Evolutionary conservation across 2,888 invertebrate species (phyloP).

Genomic region (Pterobdella sp.): DNA sequence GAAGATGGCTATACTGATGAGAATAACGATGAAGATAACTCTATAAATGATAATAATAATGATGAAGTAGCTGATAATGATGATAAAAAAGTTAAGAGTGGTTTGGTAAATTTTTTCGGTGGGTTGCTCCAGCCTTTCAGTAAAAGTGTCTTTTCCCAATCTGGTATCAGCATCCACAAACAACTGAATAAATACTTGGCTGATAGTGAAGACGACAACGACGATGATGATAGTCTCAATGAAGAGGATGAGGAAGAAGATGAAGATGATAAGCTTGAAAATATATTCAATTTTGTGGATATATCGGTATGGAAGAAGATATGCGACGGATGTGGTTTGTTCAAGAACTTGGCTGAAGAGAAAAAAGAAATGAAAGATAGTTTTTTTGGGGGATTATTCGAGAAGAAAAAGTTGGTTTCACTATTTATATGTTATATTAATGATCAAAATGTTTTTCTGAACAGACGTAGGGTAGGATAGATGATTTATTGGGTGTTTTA

Average conservation of each 20-base stretch:
- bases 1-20: background rate
- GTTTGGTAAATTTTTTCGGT: background rate
- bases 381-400: background rate
- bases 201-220: background rate
- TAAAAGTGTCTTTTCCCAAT: background rate
- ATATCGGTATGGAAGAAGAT: slow-evolving; percentile 2
- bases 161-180: background rate
- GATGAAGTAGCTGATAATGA: background rate
- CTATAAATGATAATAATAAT: background rate
- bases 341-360: background rate
- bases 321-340: background rate
- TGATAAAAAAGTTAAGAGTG: background rate
- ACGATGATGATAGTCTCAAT: background rate
- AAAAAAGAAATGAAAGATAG: background rate
- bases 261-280: background rate
- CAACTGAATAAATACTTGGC: too few species aligned
- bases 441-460: too few species aligned
- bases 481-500: too few species aligned
- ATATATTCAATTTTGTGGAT: background rate
- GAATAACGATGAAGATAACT: background rate
- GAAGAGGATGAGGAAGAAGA: background rate
- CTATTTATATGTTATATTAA: background rate
- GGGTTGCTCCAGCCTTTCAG: background rate
- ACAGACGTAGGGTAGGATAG: too few species aligned
- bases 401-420: background rate